phyloP scores from a whole-genome alignment of 1,140 invertebrate species.

The Manduca sexta region DNA sequence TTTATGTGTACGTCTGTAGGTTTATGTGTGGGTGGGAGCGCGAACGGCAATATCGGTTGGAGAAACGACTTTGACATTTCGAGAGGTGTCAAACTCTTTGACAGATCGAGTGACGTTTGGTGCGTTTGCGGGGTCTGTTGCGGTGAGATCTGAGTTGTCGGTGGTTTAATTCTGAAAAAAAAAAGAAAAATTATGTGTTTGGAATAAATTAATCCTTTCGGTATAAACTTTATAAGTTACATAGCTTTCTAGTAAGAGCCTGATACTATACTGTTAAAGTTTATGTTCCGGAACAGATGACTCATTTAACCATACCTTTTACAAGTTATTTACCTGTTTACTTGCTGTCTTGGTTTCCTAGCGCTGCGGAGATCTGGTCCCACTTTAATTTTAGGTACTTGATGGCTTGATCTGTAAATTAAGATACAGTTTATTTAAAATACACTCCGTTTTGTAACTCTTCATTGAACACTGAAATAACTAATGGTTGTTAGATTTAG shows the following conservation, averaged over 20 bases:
- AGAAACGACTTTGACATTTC: slow-evolving; percentile 16
- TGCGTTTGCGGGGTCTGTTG: slow-evolving; percentile 5
- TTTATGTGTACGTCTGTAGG: slow-evolving; percentile 37
- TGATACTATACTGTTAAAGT: too few species aligned
- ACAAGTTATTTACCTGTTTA: slow-evolving; percentile 24
- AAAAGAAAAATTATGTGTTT: not conserved
- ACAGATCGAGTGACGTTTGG: slow-evolving; percentile 19
- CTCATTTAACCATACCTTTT: too few species aligned
- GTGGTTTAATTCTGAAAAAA: slow-evolving; percentile 36
- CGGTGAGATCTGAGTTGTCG: slow-evolving; percentile 10
- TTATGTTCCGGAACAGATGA: too few species aligned
- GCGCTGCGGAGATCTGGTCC: slow-evolving; percentile 54
- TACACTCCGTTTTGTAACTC: too few species aligned
- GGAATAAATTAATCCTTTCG: too few species aligned
- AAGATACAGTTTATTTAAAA: not conserved
- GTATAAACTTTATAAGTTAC: too few species aligned
- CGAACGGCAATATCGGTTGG: slow-evolving; percentile 33
- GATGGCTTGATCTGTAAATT: slow-evolving; percentile 46
- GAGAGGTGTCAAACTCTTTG: slow-evolving; percentile 8
- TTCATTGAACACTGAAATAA: too few species aligned
- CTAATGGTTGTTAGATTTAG: too few species aligned
- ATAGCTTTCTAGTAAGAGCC: too few species aligned
- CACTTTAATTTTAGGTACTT: slow-evolving; percentile 44
- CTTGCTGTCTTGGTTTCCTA: slow-evolving; percentile 37
- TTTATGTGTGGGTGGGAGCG: slow-evolving; percentile 20